Conservation (phyloP, 1,140 invertebrate genomes). For the Procambarus virginalis region DNA sequence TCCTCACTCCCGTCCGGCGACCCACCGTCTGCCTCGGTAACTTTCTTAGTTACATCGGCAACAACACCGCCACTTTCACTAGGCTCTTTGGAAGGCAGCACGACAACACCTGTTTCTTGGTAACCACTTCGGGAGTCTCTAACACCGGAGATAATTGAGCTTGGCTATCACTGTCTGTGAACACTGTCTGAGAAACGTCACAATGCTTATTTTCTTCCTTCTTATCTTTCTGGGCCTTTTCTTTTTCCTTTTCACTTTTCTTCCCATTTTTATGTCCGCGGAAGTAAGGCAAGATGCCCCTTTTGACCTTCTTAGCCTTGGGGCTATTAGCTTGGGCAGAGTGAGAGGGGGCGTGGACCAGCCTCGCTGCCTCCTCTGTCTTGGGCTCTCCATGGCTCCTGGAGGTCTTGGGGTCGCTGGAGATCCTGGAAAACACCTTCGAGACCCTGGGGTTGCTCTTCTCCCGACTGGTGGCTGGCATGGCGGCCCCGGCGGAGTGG, state of each 20-base stretch:
- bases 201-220: slow-evolving; percentile 13
- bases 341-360: neutral
- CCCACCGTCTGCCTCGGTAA: neutral
- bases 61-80: neutral
- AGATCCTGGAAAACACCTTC: slow-evolving; percentile 31
- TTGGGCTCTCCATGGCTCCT: slow-evolving; percentile 13
- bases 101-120: slow-evolving; percentile 18
- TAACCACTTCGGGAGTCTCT: slow-evolving; percentile 20
- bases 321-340: neutral
- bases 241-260: slow-evolving; percentile 49
- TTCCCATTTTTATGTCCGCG: slow-evolving; percentile 29
- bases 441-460: slow-evolving; percentile 47
- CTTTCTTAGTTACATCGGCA: slow-evolving; percentile 6
- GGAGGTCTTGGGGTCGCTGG: slow-evolving; percentile 29
- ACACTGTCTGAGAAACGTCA: neutral
- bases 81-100: slow-evolving; percentile 5
- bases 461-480: slow-evolving; percentile 37
- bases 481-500: slow-evolving; percentile 35
- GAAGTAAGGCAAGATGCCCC: slow-evolving; percentile 45
- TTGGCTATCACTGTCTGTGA: neutral
- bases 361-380: slow-evolving; percentile 2
- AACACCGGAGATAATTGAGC: neutral
- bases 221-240: slow-evolving; percentile 30
- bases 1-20: neutral
- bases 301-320: slow-evolving; percentile 50